A percentile compares a stretch with the other conserved stretches of the same genome.
Conservation (phyloP, 2,113 vertebrate species). For the Oceanodroma tethys region DNA sequence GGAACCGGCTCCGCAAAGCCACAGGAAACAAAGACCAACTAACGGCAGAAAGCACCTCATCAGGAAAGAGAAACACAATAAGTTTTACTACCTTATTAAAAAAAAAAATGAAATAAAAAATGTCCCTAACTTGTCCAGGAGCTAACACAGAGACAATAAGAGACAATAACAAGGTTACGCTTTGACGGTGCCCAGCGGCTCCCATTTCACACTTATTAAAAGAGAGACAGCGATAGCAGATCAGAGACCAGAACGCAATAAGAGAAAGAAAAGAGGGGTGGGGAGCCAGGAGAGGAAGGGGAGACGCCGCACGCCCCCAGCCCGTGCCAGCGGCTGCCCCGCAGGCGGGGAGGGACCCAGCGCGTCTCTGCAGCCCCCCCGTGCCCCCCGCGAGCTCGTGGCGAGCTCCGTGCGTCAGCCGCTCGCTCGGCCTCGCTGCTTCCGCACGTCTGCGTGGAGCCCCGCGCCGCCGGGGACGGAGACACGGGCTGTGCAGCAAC, state of each 20-base stretch:
- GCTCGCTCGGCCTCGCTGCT: background rate
- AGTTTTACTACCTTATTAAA: background rate
- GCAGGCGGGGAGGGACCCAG: rapidly evolving
- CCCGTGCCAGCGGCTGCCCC: rapidly evolving
- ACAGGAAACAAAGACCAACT: background rate
- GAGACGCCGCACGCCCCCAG: background rate
- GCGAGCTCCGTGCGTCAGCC: background rate
- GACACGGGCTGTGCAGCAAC: background rate
- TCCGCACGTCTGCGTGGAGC: background rate
- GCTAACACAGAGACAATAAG: background rate
- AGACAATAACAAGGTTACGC: background rate
- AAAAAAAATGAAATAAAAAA: background rate
- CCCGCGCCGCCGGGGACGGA: background rate
- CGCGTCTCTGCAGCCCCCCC: rapidly evolving
- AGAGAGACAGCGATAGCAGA: background rate
- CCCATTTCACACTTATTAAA: background rate
- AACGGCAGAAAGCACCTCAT: background rate
- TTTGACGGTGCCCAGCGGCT: background rate
- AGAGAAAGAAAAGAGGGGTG: background rate
- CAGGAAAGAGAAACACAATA: background rate
- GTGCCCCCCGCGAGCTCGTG: rapidly evolving
- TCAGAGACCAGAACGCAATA: background rate
- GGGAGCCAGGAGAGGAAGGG: background rate
- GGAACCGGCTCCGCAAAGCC: background rate
- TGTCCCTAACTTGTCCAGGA: background rate